Percentiles rank a stretch among this genome's conserved stretches.
Evolutionary conservation across 1,140 invertebrate species (phyloP).

Genomic region (Drosophila sturtevanti): DNA sequence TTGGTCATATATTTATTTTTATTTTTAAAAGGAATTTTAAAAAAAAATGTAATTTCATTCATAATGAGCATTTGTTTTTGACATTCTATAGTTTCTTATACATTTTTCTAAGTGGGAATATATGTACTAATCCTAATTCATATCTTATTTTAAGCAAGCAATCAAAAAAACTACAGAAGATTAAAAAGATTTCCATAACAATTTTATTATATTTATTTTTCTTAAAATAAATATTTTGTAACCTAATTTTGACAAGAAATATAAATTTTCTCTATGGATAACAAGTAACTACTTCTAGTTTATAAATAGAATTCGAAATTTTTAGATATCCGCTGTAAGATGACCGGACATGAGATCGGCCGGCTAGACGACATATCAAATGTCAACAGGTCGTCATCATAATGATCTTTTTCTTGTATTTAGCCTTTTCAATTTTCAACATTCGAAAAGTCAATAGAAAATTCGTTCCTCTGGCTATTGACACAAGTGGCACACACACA

Average conservation of each 20-base stretch:
- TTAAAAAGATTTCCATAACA: too few relatives aligned
- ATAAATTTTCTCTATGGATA: neutral
- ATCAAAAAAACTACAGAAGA: too few relatives aligned
- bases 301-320: slow-evolving; percentile 44
- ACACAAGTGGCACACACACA: slow-evolving; percentile 58
- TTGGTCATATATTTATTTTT: too few relatives aligned
- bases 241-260: slow-evolving; percentile 17
- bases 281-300: neutral
- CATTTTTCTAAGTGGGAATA: too few relatives aligned
- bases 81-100: too few relatives aligned
- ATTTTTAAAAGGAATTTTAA: too few relatives aligned
- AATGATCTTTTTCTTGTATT: slow-evolving; percentile 27
- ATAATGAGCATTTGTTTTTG: too few relatives aligned
- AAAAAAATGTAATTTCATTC: too few relatives aligned
- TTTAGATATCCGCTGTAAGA: slow-evolving; percentile 53
- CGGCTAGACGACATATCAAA: slow-evolving; percentile 52
- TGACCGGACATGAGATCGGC: slow-evolving; percentile 38
- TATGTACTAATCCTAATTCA: too few relatives aligned
- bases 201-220: too few relatives aligned
- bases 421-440: slow-evolving; percentile 38
- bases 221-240: neutral
- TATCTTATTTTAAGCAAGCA: too few relatives aligned
- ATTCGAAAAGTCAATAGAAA: slow-evolving; percentile 49
- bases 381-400: slow-evolving; percentile 46
- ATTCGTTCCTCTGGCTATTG: slow-evolving; percentile 59